Conservation (phyloP, 1,140 invertebrate species). For the Drosophila tropicalis region DNA sequence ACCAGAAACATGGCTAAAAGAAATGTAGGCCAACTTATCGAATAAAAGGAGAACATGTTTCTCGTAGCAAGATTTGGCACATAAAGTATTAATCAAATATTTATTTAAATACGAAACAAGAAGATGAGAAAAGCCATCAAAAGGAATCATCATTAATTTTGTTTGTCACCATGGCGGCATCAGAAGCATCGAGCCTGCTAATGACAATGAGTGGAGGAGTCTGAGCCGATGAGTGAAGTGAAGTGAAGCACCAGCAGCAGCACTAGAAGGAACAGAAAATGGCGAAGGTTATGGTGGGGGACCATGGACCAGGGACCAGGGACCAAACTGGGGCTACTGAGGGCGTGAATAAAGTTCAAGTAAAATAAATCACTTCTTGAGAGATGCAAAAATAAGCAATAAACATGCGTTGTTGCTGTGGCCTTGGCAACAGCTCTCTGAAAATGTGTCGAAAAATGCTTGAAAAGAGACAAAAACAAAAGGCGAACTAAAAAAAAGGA, state of each 20-base stretch:
- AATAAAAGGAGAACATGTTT: slow-evolving; percentile 37
- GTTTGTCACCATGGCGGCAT: slow-evolving; percentile 62
- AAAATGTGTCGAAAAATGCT: slow-evolving; percentile 41
- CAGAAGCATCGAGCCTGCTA: slow-evolving; percentile 37
- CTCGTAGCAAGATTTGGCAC: slow-evolving; percentile 27
- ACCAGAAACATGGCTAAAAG: slow-evolving; percentile 31
- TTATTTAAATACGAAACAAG: slow-evolving; percentile 74
- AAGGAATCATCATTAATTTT: slow-evolving; percentile 73
- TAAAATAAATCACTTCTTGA: slow-evolving; percentile 64
- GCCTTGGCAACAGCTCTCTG: slow-evolving; percentile 34
- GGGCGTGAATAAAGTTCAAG: slow-evolving; percentile 64
- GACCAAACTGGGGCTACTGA: background rate
- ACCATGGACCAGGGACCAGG: no score
- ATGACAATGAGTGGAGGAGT: slow-evolving; percentile 45
- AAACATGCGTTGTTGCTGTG: slow-evolving; percentile 35
- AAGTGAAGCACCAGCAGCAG: background rate
- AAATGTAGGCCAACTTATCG: slow-evolving; percentile 56
- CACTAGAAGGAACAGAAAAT: background rate
- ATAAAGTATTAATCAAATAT: slow-evolving; percentile 74
- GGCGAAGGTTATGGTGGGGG: background rate
- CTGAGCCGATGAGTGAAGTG: slow-evolving; percentile 33
- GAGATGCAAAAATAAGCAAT: slow-evolving; percentile 38
- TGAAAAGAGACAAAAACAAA: slow-evolving; percentile 25
- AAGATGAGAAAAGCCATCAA: slow-evolving; percentile 53
- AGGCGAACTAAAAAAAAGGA: background rate